phyloP scores from a whole-genome alignment of 2,797 vertebrate genomes.

The Gymnothorax reevesii region DNA sequence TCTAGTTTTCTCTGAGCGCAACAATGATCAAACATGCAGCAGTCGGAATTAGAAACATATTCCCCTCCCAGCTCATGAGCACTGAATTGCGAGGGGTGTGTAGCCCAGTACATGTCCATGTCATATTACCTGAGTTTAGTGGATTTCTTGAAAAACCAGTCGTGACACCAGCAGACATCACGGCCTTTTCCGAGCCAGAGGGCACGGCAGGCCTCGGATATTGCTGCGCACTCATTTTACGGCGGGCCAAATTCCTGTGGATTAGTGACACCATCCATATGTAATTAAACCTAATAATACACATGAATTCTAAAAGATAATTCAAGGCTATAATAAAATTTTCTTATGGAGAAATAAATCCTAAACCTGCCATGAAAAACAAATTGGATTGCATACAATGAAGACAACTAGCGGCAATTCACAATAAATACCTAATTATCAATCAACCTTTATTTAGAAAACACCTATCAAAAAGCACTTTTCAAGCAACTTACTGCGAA shows the following conservation, averaged over 20 bases:
- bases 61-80: not conserved
- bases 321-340: too few relatives aligned
- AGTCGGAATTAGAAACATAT: not conserved
- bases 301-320: too few relatives aligned
- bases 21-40: not conserved
- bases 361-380: not conserved
- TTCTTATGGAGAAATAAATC: too few relatives aligned
- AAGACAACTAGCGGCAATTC: not conserved
- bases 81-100: not conserved
- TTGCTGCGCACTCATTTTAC: constrained; percentile 92
- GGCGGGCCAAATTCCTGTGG: constrained; percentile 19
- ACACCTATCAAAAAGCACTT: too few relatives aligned
- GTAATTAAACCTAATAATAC: too few relatives aligned
- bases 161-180: constrained; percentile 71
- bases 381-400: not conserved
- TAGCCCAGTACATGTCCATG: constrained; percentile 15
- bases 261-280: not conserved
- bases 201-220: constrained; percentile 86
- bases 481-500: too few relatives aligned
- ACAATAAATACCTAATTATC: not conserved
- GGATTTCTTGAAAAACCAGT: constrained; percentile 77
- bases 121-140: constrained; percentile 72
- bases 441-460: not conserved
- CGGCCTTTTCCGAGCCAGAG: constrained; percentile 74
- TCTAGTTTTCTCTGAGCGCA: not conserved